Evolutionary conservation across 1,140 invertebrate genomes (phyloP), one percentile per base, ranked within the genome.

Genomic region (Leptinotarsa defecta): DNA sequence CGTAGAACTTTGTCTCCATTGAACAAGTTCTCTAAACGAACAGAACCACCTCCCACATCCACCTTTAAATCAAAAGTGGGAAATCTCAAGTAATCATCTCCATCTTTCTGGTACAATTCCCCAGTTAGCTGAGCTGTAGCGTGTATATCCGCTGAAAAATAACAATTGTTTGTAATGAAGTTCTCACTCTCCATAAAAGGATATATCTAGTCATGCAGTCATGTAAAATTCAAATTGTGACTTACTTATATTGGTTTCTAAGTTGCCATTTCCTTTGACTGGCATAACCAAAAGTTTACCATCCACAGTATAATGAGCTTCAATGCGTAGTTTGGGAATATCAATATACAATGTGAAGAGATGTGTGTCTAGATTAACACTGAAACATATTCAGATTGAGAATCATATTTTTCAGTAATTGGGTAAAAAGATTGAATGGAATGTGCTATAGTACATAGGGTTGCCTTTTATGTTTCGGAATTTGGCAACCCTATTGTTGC

Each of bases 11-110:
- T 87, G 71, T 92, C 90, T 13, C 90, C 91, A 20, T 88, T 88
- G 67, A 92, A 92, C 2, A 92, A 84, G 83, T 92, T 92, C 1
- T 91, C 87, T 1, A 93, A 80, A n/a, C 84, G 81, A 13, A 92
- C 79, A 1, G 79, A 82, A 52, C 91, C 91, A 43, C 89, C 87
- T 27, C 88, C 88, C 11, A 92, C 86, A 34, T 84, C 83, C 65
- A 92, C 86, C 77, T 89, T 89, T 6, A 90, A 80, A 8, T 86
- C 84, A 52, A 91, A 84, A 3, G 86, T 85, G 2, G 78, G 85
- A 74, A 91, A 88, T 63, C 84, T 84, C 1, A 92, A 43, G 77
- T 90, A 90, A 49, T 89, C 84, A 3, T 85, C 80, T 13, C 89
- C 91, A 62, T 89, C 83, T 43, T 84, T 83, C 48, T 87, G 84